phyloP scores from a whole-genome alignment of 2,888 invertebrate species.

The Lithophane socia region DNA sequence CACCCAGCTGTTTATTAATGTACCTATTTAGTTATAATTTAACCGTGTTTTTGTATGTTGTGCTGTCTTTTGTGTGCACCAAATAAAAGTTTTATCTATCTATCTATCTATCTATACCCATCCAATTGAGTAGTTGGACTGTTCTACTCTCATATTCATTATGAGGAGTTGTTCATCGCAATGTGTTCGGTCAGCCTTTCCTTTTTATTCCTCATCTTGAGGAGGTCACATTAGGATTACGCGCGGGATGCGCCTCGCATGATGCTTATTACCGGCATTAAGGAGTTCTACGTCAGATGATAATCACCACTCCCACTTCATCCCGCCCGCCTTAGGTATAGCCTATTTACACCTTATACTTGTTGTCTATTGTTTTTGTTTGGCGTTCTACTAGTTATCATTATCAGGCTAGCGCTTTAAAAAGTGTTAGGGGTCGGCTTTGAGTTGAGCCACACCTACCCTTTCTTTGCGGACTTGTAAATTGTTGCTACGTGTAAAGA shows the following conservation, averaged over 20 bases:
- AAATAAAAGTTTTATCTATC: too few relatives aligned
- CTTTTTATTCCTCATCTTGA: slow-evolving; percentile 21
- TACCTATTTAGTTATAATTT: too few relatives aligned
- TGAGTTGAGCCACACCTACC: too few relatives aligned
- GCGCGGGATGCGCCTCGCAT: slow-evolving; percentile 37
- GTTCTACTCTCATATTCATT: background rate
- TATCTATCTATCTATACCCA: too few relatives aligned
- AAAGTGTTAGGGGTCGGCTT: slow-evolving; percentile 19
- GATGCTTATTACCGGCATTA: slow-evolving; percentile 59
- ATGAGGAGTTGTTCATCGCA: background rate
- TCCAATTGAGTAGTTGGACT: background rate
- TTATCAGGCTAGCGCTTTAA: slow-evolving; percentile 10
- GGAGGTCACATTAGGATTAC: slow-evolving; percentile 29
- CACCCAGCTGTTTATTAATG: too few relatives aligned
- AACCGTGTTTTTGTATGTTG: too few relatives aligned
- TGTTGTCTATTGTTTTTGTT: slow-evolving; percentile 55
- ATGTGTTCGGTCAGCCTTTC: background rate
- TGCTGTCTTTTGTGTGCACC: too few relatives aligned
- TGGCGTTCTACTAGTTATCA: slow-evolving; percentile 34
- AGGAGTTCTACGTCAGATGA: slow-evolving; percentile 53
- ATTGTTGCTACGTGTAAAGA: background rate
- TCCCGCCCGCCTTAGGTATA: slow-evolving; percentile 10
- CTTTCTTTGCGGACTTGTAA: background rate
- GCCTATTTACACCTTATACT: slow-evolving; percentile 28
- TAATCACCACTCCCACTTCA: slow-evolving; percentile 36